These are phyloP conservation scores for Chromoteleia sp. DNA, from an alignment of 2,888 invertebrate species.

Conservation along the genomic window DNA sequence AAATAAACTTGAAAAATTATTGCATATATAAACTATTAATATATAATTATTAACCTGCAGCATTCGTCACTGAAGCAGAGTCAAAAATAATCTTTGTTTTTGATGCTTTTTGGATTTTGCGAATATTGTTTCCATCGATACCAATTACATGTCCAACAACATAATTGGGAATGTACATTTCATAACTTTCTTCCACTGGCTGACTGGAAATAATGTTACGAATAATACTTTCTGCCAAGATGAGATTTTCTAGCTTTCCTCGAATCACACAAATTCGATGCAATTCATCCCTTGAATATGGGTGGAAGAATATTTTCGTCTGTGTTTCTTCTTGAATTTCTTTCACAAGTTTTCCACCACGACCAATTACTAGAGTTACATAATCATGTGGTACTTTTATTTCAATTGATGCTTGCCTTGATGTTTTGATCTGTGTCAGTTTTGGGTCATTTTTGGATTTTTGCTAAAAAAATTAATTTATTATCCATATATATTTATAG, in stretches of 20 bases:
- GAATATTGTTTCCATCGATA: conserved; percentile 89
- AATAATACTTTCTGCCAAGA: conserved; percentile 90
- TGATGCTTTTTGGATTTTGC: conserved; percentile 89
- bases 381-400: conserved; percentile 87
- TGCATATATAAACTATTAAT: too few species aligned
- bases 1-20: too few species aligned
- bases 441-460: conserved; percentile 67
- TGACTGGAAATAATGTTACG: conserved; percentile 89
- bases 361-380: conserved; percentile 89
- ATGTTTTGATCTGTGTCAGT: conserved; percentile 68
- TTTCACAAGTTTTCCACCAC: conserved; percentile 91
- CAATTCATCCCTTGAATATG: conserved; percentile 80
- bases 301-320: conserved; percentile 85
- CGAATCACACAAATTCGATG: conserved; percentile 89
- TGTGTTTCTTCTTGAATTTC: conserved; percentile 90
- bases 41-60: conserved; percentile 68
- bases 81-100: conserved; percentile 90
- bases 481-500: neutral
- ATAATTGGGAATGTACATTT: conserved; percentile 88
- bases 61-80: conserved; percentile 64
- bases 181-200: conserved; percentile 89
- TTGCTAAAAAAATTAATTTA: conserved; percentile 16
- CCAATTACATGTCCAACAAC: conserved; percentile 91
- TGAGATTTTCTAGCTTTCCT: conserved; percentile 89
- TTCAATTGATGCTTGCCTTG: conserved; percentile 86